Base-by-base conservation (phyloP, 2,888 invertebrate species). In the Mesorhabditis spiculigera region DNA sequence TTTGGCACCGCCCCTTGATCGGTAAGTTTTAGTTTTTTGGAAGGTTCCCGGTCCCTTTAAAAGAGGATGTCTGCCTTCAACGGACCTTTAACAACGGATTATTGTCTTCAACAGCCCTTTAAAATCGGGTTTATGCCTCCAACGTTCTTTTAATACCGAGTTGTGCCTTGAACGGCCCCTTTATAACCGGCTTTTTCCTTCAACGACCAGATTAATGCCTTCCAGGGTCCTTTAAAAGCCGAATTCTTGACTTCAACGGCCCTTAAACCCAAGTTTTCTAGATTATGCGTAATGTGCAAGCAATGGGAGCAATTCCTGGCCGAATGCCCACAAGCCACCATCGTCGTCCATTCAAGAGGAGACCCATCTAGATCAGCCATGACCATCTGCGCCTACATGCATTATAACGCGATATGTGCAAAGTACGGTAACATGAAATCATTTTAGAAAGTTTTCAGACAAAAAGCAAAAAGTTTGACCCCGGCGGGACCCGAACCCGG, bases 221-320 rank as follows among this genome's bases (percentile, higher is more conserved):
- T 28, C 28, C 28, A 28, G 28, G 28, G 3, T 28, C 28, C 28
- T 28, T 28, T 28, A 28, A 28, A 28, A 28, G 28, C 3, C 28
- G 28, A 28, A 28, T 28, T 28, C 28, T 3, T 28, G 28, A 28
- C 28, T 28, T 28, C 28, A 28, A 28, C 28, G 28, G 28, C 28
- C 28, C 28, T 28, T 28, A 28, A 28, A 28, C 3, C 28, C 28
- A 28, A 28, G 1, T 28, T 28, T 50, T 94, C 94, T 87, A 89
- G 92, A 77, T 90, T 95, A 43, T 95, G 94, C 87, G 92, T 93
- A 76, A 91, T 94, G 71, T 95, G 94, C 89, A 94, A 94, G 87
- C 92, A 93, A 85, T 92, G 95, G 82, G 94, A 95, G 88, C 92
- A 93, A 84, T 95, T 94, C 93, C 89, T 94, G 68, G 91, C 91